Percentiles rank a stretch among this genome's conserved stretches.
These are phyloP conservation scores for Drosophila burlai DNA, from an alignment of 1,140 invertebrate genomes.

Conservation along the genomic window DNA sequence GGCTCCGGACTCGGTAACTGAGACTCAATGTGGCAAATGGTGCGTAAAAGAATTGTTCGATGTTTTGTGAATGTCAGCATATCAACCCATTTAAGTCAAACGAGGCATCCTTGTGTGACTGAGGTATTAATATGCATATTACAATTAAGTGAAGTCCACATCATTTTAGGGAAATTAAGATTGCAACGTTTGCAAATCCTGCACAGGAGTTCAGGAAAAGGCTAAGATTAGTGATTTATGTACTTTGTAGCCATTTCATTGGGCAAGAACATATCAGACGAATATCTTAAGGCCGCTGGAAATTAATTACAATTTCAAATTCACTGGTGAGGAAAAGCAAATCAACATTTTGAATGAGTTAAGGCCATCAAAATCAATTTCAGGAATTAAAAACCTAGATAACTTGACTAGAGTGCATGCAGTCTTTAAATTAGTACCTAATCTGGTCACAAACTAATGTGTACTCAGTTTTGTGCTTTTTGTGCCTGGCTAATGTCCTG, in stretches of 20 bases:
- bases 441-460: background rate
- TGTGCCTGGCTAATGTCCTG: background rate
- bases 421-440: background rate
- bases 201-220: background rate
- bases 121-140: slow-evolving; percentile 3
- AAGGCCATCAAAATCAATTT: background rate
- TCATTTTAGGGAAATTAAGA: slow-evolving; percentile 24
- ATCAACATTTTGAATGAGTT: background rate
- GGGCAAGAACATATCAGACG: background rate
- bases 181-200: background rate
- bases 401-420: background rate
- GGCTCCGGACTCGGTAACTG: background rate
- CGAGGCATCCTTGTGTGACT: slow-evolving; percentile 20
- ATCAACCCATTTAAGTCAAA: slow-evolving; percentile 44
- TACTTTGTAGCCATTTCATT: background rate
- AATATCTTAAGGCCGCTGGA: background rate
- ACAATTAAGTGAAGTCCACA: slow-evolving; percentile 50
- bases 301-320: background rate
- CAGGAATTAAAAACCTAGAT: background rate
- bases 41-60: slow-evolving; percentile 63
- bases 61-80: slow-evolving; percentile 58
- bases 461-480: background rate
- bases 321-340: background rate
- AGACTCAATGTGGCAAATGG: slow-evolving; percentile 57
- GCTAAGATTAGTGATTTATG: background rate